Evolutionary conservation across 2,113 vertebrate species (phyloP).

Genomic region (Dermatemys mawii): DNA sequence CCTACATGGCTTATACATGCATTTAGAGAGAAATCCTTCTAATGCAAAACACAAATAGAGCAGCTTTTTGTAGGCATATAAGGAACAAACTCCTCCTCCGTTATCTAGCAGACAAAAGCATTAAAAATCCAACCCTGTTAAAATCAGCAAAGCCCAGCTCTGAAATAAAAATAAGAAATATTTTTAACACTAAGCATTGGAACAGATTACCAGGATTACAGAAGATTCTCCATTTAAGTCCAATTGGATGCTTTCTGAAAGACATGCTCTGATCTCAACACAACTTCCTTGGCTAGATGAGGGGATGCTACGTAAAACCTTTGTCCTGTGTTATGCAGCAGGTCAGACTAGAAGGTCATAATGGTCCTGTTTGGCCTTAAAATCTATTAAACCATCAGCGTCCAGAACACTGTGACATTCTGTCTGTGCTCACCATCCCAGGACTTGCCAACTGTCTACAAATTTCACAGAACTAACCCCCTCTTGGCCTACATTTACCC

Average conservation of each 20-base stretch:
- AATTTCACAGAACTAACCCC: neutral
- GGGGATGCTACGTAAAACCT: neutral
- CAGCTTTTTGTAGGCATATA: neutral
- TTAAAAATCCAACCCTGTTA: neutral
- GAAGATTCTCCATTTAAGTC: neutral
- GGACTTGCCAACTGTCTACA: neutral
- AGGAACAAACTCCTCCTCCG: neutral
- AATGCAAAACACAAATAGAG: neutral
- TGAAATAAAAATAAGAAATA: neutral
- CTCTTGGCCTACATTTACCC: neutral
- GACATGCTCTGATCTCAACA: neutral
- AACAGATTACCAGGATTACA: neutral
- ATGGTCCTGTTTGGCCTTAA: neutral
- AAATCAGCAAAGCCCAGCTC: neutral
- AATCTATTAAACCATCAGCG: too few species aligned
- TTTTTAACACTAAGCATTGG: neutral
- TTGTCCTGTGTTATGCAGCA: neutral
- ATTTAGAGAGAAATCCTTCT: neutral
- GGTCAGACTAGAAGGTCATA: neutral
- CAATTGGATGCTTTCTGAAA: neutral
- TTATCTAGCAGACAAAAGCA: neutral
- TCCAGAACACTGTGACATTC: neutral
- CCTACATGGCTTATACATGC: neutral
- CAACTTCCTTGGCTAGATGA: neutral
- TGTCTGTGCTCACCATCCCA: neutral